These are phyloP conservation scores for Coregonus sp. DNA, from an alignment of 2,797 vertebrate species.

Conservation along the genomic window DNA sequence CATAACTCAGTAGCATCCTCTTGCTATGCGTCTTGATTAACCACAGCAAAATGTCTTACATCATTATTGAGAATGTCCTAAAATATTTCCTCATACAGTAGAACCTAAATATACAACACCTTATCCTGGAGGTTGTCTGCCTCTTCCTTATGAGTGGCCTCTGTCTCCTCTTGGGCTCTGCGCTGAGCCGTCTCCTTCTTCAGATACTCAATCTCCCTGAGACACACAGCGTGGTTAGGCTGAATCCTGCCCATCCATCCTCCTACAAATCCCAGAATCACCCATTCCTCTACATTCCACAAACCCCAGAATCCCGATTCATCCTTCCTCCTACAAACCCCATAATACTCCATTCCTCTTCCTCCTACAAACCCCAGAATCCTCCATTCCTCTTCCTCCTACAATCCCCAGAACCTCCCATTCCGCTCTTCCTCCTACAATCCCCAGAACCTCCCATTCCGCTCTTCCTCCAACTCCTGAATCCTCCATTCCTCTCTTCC, in stretches of 20 bases:
- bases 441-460: too few relatives aligned
- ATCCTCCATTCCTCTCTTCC: neutral
- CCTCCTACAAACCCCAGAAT: neutral
- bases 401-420: neutral
- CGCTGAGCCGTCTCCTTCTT: slow-evolving; percentile 94
- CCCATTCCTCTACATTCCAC: neutral
- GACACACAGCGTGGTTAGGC: slow-evolving; percentile 22
- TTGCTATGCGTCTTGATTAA: neutral
- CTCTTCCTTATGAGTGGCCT: slow-evolving; percentile 89
- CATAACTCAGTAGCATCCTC: neutral
- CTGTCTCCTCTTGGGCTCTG: slow-evolving; percentile 84
- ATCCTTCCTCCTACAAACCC: neutral
- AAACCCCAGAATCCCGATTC: neutral
- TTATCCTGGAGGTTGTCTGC: slow-evolving; percentile 91
- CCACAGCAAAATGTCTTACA: neutral
- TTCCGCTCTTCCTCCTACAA: neutral
- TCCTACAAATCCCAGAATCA: slow-evolving; percentile 14
- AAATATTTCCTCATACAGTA: neutral
- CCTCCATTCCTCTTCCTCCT: neutral
- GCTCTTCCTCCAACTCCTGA: neutral
- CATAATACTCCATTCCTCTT: neutral
- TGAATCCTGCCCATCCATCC: neutral
- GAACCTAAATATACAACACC: slow-evolving; percentile 62
- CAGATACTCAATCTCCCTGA: slow-evolving; percentile 91
- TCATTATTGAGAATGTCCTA: neutral